phyloP scores from a whole-genome alignment of 1,140 invertebrate genomes.

The Bicyclus anynana region DNA sequence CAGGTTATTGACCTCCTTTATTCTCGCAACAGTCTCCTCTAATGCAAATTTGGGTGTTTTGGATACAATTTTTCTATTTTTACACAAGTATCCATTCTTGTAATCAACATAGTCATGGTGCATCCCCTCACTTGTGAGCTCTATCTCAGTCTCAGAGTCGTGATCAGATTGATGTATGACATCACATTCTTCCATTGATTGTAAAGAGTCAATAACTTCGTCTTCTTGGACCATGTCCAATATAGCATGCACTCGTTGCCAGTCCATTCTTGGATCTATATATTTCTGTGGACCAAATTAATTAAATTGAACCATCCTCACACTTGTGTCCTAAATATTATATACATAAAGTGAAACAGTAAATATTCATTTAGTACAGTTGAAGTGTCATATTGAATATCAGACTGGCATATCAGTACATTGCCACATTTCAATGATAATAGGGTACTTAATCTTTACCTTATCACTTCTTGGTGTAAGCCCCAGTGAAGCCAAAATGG shows the following conservation, averaged over 20 bases:
- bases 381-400: slow-evolving; percentile 39
- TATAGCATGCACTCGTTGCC: slow-evolving; percentile 73
- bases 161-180: slow-evolving; percentile 61
- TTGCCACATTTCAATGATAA: slow-evolving; percentile 37
- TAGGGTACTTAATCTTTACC: slow-evolving; percentile 60
- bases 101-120: slow-evolving; percentile 50
- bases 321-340: slow-evolving; percentile 19
- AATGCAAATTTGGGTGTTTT: slow-evolving; percentile 43
- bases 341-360: background rate
- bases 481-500: slow-evolving; percentile 74
- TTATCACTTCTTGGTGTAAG: slow-evolving; percentile 76
- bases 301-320: slow-evolving; percentile 67
- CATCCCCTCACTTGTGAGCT: slow-evolving; percentile 41
- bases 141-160: slow-evolving; percentile 62
- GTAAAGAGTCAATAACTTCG: slow-evolving; percentile 66
- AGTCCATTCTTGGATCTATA: slow-evolving; percentile 73
- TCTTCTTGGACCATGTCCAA: slow-evolving; percentile 70
- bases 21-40: slow-evolving; percentile 28
- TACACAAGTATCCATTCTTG: slow-evolving; percentile 58
- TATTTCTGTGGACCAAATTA: slow-evolving; percentile 75
- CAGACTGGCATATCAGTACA: slow-evolving; percentile 10
- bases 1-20: slow-evolving; percentile 32
- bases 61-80: slow-evolving; percentile 45
- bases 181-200: slow-evolving; percentile 64
- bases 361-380: slow-evolving; percentile 11